Conservation (phyloP, 1,140 invertebrate species). For the Zophobas atratus region DNA sequence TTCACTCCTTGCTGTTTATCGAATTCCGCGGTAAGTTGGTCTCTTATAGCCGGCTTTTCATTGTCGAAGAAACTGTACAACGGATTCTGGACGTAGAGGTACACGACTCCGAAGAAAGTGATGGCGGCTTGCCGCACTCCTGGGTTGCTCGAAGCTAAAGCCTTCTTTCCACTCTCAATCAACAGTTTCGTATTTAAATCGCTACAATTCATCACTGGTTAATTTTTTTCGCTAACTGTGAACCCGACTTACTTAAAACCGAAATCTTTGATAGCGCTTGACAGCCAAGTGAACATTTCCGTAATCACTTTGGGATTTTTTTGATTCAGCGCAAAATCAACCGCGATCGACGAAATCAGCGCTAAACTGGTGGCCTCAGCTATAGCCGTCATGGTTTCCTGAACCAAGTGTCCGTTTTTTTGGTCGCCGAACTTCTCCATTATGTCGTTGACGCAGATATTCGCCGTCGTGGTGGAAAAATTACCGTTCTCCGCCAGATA, state of each 20-base stretch:
- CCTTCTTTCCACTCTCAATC: constrained; percentile 88
- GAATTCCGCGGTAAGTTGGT: constrained; percentile 90
- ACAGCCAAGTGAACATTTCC: constrained; percentile 87
- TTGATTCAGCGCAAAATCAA: constrained; percentile 85
- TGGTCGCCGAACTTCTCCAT: constrained; percentile 89
- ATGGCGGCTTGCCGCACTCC: constrained; percentile 84
- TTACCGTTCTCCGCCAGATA: constrained; percentile 83
- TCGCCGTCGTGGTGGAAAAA: constrained; percentile 80
- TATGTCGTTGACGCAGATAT: constrained; percentile 84
- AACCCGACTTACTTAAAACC: constrained; percentile 78
- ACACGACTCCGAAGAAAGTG: constrained; percentile 78
- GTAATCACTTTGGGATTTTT: constrained; percentile 95
- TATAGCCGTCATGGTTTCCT: constrained; percentile 81
- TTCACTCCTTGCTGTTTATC: constrained; percentile 84
- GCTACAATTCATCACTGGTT: constrained; percentile 62
- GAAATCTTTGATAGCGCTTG: constrained; percentile 86
- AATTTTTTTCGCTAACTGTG: neutral
- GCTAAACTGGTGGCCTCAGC: constrained; percentile 86
- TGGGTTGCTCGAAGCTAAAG: constrained; percentile 87
- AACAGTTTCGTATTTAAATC: constrained; percentile 85
- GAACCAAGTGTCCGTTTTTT: constrained; percentile 82
- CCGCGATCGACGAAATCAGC: constrained; percentile 79
- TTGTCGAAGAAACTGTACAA: constrained; percentile 87
- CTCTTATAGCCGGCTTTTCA: constrained; percentile 88
- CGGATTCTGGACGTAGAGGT: constrained; percentile 85